phyloP scores from a whole-genome alignment of 2,888 invertebrate species.

The Cheilosia soror region DNA sequence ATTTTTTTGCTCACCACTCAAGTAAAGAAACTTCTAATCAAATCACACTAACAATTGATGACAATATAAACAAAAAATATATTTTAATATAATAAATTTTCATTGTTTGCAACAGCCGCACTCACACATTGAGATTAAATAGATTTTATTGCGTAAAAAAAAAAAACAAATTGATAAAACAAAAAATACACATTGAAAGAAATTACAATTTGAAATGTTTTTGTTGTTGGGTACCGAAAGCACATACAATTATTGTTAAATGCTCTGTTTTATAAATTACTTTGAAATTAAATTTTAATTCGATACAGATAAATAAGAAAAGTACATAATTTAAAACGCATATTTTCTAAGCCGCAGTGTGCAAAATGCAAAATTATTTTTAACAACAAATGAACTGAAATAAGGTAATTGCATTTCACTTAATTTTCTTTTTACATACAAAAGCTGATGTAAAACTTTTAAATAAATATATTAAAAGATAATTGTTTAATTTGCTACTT shows the following conservation, averaged over 20 bases:
- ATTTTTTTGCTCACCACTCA: constrained; percentile 61
- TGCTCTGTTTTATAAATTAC: constrained; percentile 54
- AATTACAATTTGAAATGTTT: constrained; percentile 42
- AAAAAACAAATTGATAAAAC: constrained; percentile 23
- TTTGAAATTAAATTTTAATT: constrained; percentile 43
- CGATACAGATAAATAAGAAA: constrained; percentile 41
- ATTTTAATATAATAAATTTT: constrained; percentile 11
- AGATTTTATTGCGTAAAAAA: constrained; percentile 69
- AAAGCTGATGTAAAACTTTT: neutral
- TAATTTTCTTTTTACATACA: neutral
- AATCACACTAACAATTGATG: constrained; percentile 53
- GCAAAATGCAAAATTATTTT: constrained; percentile 81
- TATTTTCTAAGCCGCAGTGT: constrained; percentile 83
- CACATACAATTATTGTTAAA: constrained; percentile 65
- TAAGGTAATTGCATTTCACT: constrained; percentile 8
- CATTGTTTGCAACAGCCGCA: constrained; percentile 61
- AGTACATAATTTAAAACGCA: constrained; percentile 67
- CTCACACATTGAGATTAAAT: constrained; percentile 70
- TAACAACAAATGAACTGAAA: constrained; percentile 16
- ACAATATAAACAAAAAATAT: constrained; percentile 28
- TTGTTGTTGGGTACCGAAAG: constrained; percentile 57
- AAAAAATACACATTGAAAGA: constrained; percentile 59
- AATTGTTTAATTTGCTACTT: constrained; percentile 1
- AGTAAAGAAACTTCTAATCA: constrained; percentile 49
- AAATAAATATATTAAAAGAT: neutral